Conservation (phyloP, 2,113 vertebrate genomes). For the Psephotus haematonotus region DNA sequence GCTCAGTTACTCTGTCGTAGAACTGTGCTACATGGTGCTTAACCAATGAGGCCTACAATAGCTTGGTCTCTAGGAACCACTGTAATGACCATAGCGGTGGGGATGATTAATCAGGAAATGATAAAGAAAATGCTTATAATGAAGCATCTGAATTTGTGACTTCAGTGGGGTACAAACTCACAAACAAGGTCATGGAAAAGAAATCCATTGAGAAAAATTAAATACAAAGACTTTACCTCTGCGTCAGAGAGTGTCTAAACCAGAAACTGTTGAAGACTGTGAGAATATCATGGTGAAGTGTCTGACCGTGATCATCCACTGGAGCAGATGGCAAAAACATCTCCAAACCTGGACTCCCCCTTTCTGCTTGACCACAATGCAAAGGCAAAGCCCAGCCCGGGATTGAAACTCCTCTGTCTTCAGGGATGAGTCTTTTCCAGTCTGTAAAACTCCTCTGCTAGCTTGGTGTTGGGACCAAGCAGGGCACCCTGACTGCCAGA, state of each 20-base stretch:
- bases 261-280: not conserved
- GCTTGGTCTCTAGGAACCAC: not conserved
- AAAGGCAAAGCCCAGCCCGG: not conserved
- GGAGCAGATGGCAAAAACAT: conserved; percentile 85
- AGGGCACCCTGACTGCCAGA: not conserved
- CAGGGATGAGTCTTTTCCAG: not conserved
- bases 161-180: not conserved
- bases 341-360: conserved; percentile 24
- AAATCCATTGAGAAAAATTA: not conserved
- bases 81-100: not conserved
- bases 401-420: not conserved
- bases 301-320: not conserved
- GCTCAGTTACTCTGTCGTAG: not conserved
- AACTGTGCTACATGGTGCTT: not conserved
- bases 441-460: not conserved
- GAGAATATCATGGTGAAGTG: not conserved
- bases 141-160: not conserved
- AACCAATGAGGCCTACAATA: not conserved
- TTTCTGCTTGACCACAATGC: not conserved
- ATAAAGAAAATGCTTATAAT: conserved; percentile 38
- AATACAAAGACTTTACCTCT: not conserved
- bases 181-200: conserved; percentile 18
- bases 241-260: not conserved
- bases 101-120: conserved; percentile 60
- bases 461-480: not conserved